These are phyloP conservation scores for Habroteleia sp. DNA, from an alignment of 2,888 invertebrate species.

Conservation along the genomic window DNA sequence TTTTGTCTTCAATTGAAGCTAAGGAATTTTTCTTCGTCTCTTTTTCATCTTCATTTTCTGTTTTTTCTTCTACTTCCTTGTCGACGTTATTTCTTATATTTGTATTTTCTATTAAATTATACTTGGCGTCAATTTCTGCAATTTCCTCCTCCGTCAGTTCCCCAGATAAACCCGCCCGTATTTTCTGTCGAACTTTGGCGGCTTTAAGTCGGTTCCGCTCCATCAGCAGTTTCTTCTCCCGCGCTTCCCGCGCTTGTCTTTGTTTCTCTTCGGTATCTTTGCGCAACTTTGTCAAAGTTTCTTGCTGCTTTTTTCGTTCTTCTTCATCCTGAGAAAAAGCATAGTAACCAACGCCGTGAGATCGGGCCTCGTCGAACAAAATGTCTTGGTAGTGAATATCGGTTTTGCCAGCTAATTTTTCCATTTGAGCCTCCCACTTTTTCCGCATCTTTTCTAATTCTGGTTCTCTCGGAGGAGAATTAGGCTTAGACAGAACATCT, in stretches of 20 bases:
- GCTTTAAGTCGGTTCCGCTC: constrained; percentile 87
- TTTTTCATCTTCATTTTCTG: constrained; percentile 48
- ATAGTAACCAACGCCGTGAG: constrained; percentile 96
- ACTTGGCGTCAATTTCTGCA: constrained; percentile 54
- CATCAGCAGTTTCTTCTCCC: constrained; percentile 85
- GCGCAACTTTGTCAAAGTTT: constrained; percentile 87
- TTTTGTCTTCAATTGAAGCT: constrained; percentile 74
- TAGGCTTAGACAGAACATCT: constrained; percentile 20
- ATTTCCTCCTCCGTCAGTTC: constrained; percentile 75
- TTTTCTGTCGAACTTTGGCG: constrained; percentile 88
- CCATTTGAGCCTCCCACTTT: constrained; percentile 94
- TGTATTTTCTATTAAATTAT: constrained; percentile 37
- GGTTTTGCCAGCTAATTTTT: constrained; percentile 86
- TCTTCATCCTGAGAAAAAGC: constrained; percentile 93
- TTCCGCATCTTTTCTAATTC: constrained; percentile 86
- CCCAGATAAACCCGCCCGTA: constrained; percentile 87
- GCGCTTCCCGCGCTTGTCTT: constrained; percentile 84
- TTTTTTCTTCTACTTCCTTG: constrained; percentile 54
- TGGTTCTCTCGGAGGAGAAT: constrained; percentile 70
- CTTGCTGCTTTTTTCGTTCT: constrained; percentile 90
- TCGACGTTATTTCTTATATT: neutral
- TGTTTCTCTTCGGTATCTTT: constrained; percentile 87
- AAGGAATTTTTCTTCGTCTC: constrained; percentile 69
- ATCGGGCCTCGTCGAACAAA: constrained; percentile 94
- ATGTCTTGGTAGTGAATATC: constrained; percentile 96